Evolutionary conservation across 2,888 invertebrate genomes (phyloP).

Genomic region (Hemaris fuciformis): DNA sequence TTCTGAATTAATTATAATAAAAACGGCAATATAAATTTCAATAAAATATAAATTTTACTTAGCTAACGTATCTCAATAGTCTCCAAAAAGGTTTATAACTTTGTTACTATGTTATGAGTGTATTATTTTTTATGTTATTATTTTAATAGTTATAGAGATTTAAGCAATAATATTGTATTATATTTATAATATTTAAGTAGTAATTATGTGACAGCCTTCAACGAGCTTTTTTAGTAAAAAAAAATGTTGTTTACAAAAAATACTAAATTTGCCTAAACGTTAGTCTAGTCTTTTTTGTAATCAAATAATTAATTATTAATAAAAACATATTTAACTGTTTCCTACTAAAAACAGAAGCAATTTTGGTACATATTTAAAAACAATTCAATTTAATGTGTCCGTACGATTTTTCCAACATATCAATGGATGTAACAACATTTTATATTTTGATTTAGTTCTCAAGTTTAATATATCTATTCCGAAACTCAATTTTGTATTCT

Average conservation of each 20-base stretch:
- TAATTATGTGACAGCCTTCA: conserved; percentile 25
- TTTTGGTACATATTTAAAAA: conserved; percentile 45
- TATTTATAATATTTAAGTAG: neutral
- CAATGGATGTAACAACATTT: conserved; percentile 34
- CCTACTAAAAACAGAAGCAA: conserved; percentile 43
- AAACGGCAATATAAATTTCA: too few species aligned
- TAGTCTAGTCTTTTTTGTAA: neutral
- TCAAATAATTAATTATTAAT: neutral
- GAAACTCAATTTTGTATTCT: neutral
- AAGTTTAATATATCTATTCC: neutral
- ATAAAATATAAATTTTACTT: too few species aligned
- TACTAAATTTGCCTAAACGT: neutral
- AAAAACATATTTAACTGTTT: neutral
- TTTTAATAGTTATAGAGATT: neutral
- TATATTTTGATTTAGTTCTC: neutral
- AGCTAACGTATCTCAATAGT: too few species aligned
- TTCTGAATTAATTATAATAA: too few species aligned
- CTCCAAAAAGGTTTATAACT: too few species aligned
- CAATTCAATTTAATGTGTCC: conserved; percentile 22
- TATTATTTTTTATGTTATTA: neutral
- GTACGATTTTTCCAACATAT: conserved; percentile 65
- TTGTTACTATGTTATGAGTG: too few species aligned
- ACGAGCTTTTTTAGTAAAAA: conserved; percentile 46
- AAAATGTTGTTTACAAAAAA: neutral
- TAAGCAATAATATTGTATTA: neutral